Evolutionary conservation across 2,113 vertebrate species (phyloP).

Genomic region (Chaenogobius annularis): DNA sequence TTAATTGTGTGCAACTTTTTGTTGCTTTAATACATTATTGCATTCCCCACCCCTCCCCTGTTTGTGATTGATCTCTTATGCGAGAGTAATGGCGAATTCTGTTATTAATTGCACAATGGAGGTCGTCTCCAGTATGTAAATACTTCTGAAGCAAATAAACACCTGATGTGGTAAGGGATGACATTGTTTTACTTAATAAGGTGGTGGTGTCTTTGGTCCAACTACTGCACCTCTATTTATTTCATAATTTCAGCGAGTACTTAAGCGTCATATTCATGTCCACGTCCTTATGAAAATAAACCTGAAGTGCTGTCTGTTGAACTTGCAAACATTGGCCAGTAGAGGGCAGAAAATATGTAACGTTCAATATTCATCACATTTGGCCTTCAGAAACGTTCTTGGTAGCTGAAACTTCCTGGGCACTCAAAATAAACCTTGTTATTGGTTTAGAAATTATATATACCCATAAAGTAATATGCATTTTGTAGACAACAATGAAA

Average conservation of each 20-base stretch:
- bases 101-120: slow-evolving; percentile 63
- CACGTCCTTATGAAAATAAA: too few relatives aligned
- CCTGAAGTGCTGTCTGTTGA: not conserved
- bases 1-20: slow-evolving; percentile 18
- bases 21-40: slow-evolving; percentile 10
- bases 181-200: not conserved
- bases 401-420: too few relatives aligned
- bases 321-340: slow-evolving; percentile 32
- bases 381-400: too few relatives aligned
- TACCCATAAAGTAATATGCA: too few relatives aligned
- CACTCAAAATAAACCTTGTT: too few relatives aligned
- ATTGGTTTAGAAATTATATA: too few relatives aligned
- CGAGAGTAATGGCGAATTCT: slow-evolving; percentile 31
- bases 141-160: slow-evolving; percentile 51
- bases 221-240: not conserved
- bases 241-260: not conserved
- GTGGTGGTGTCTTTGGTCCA: not conserved
- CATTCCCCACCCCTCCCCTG: slow-evolving; percentile 1
- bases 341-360: slow-evolving; percentile 37
- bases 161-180: not conserved
- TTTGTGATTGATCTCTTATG: slow-evolving; percentile 27
- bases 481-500: not conserved
- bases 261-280: not conserved
- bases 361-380: not conserved
- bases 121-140: slow-evolving; percentile 56